A percentile compares a stretch with the other conserved stretches of the same genome.
phyloP scores from a whole-genome alignment of 2,113 vertebrate species.

The Chascanopsetta lugubris region DNA sequence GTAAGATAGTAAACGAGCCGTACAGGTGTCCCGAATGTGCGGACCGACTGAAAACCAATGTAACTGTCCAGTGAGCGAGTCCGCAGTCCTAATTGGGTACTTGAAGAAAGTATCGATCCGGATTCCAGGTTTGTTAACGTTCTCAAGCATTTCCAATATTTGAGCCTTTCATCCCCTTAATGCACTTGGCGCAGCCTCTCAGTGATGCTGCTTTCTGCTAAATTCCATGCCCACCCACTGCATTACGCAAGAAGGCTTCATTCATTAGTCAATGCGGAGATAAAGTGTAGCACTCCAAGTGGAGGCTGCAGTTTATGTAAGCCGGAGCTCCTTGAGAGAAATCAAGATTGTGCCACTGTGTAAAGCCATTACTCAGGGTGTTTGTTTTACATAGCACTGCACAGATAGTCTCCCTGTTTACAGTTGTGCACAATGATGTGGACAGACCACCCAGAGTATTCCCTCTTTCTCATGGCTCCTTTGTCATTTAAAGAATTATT shows the following conservation, averaged over 20 bases:
- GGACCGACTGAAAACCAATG: constrained; percentile 12
- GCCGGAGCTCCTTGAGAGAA: constrained; percentile 5
- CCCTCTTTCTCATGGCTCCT: not conserved
- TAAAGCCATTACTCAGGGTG: not conserved
- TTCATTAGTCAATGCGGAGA: constrained; percentile 2
- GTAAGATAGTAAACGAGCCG: constrained; percentile 1
- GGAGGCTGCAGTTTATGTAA: constrained; percentile 2
- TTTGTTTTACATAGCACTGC: constrained; percentile 23
- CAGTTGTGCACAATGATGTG: not conserved
- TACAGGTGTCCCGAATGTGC: constrained; percentile 10
- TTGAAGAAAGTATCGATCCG: constrained; percentile 32
- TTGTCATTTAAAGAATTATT: constrained; percentile 36
- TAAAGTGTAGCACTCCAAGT: not conserved
- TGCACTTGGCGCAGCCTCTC: not conserved
- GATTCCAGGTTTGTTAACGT: constrained; percentile 16
- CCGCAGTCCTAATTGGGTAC: constrained; percentile 27
- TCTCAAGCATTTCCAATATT: constrained; percentile 19
- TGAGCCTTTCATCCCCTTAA: not conserved
- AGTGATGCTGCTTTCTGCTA: not conserved
- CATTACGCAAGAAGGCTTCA: not conserved
- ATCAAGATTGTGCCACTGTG: constrained; percentile 12
- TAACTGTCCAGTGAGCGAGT: constrained; percentile 10
- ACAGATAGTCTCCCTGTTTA: constrained; percentile 12
- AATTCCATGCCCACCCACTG: not conserved
- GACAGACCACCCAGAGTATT: not conserved